Evolutionary conservation across 2,113 vertebrate species (phyloP).

Genomic region (Antechinus stuartii): DNA sequence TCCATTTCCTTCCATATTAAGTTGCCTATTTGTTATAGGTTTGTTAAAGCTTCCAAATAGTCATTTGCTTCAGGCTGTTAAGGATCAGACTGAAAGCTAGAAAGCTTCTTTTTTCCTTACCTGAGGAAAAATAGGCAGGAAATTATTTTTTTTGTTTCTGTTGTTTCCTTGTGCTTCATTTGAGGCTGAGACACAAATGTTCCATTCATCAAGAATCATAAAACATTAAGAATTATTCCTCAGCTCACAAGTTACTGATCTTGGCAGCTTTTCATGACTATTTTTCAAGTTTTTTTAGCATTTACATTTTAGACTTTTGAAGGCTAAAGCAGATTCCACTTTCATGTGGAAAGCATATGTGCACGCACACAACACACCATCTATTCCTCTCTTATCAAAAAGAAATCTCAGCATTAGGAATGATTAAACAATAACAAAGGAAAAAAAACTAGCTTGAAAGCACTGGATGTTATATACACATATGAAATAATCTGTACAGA

Average conservation of each 20-base stretch:
- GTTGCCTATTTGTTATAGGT: neutral
- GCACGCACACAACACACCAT: neutral
- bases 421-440: neutral
- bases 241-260: conserved; percentile 38
- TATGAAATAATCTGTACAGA: too few relatives aligned
- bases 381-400: neutral
- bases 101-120: conserved; percentile 21
- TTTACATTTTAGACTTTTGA: conserved; percentile 19
- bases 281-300: conserved; percentile 18
- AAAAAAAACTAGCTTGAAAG: neutral
- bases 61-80: neutral
- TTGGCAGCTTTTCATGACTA: conserved; percentile 47
- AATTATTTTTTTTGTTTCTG: neutral
- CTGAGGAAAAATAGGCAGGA: neutral
- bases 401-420: neutral
- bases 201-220: conserved; percentile 38
- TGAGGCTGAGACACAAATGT: neutral
- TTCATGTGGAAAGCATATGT: neutral
- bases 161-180: conserved; percentile 13
- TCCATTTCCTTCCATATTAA: neutral
- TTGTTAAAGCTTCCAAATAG: neutral
- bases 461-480: neutral
- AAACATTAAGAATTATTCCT: conserved; percentile 58
- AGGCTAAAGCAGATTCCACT: neutral
- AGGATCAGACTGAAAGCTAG: neutral